Evolutionary conservation across 2,797 vertebrate species (phyloP), one percentile per base, ranked within the genome.

Genomic region (Gobio occitaniae): DNA sequence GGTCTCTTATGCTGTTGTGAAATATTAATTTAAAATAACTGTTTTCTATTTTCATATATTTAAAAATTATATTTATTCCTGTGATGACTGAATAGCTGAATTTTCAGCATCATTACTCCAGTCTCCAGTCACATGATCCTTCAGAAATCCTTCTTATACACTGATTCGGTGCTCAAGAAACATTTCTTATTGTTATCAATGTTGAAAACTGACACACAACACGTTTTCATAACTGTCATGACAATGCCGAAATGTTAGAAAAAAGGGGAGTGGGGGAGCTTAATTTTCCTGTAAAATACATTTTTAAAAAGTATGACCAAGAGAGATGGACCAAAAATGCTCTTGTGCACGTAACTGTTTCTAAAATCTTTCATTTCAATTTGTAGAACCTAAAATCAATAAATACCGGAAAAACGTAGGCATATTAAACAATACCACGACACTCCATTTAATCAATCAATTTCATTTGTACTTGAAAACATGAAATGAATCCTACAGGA

Each of bases 401-500:
- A 32, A 61, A 61, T 32, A 25, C 36, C 9, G 13, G 13, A 32
- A 52, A 56, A 59, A 13, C 1, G 12, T 9, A 17, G 48, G 25
- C 36, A 38, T 29, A 13, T 47, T 61, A 82, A 82, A 36, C 5
- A 71, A 74, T 63, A 36, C 25, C 17, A 63, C 0, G 38, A 6
- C 54, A 77, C 48, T 83, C 61, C 25, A 25, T 32, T 29, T 25
- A 25, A 12, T 52, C 3, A 76, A 68, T 69, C 48, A 47, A 69
- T 78, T 36, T 21, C 0, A 68, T 83, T 38, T 32, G 5, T 29
- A 44, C 74, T 56, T 29, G 12, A 19, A 69, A 59, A 48, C 9
- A 52, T 16, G 11, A 76, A 78, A 54, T 36, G 2, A 68, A 76
- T 65, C 71, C 63, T 25, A 17, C 15, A 56, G 74, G 82, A 59